Base-by-base conservation (phyloP, 2,888 invertebrate species). In the Abrostola tripartita region DNA sequence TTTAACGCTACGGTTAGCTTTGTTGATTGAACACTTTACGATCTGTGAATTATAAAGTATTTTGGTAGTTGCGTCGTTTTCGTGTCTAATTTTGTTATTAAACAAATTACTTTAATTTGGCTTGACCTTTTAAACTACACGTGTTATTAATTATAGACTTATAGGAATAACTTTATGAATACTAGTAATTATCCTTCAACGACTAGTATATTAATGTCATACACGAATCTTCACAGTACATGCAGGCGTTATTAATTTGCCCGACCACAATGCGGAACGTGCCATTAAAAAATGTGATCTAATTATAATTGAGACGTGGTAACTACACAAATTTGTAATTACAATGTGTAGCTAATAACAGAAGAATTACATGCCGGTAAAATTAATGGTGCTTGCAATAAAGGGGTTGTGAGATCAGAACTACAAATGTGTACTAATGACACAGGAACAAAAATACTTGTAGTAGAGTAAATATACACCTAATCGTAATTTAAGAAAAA, bases 381-480 rank as follows among this genome's bases (percentile, higher is more conserved):
- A 81, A 79, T 78, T 81, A 81, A 84, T 82, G 79, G 72, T 71
- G 69, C 79, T 74, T 78, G 76, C 67, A 80, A 78, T 63, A 63
- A 37, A 68, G 59, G 74, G 76, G 63, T 65, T 75, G 65, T 70
- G 65, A 63, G 52, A 65, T 65, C 53, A 56, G 9, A 54, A 37
- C 9, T 59, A 53, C 38, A 44, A 54, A 62, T 53, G 40, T 38
- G 59, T 58, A 61, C 57, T 68, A 59, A 66, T 59, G 66, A 75
- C 63, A 74, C 50, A 49, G 24, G 37, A 40, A 59, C 42, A 42
- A 52, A 51, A 54, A 41, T 41, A 57, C 12, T 14, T 44, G 14
- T 6, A 53, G 60, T 37, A 47, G 44, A 74, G 40, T 42, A 49
- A 64, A 55, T 58, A 24, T 44, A 37, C 57, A 12, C 12, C 47